These are phyloP conservation scores for Aythya baeri DNA, from an alignment of 2,113 vertebrate species.

Conservation along the genomic window DNA sequence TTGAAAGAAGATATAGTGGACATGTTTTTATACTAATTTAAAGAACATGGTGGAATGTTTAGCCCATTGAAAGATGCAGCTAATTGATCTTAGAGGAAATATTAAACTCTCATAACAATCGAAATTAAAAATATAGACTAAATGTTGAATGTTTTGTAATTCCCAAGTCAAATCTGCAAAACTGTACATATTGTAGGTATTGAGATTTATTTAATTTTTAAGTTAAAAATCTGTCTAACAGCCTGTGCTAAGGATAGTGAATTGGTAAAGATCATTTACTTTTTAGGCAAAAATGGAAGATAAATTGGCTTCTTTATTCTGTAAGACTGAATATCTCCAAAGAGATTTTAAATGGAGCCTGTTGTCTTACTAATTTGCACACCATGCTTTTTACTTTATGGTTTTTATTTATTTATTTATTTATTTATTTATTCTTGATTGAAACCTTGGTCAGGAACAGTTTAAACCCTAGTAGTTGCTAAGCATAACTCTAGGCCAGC, in stretches of 20 bases:
- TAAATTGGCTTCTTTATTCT: conserved; percentile 27
- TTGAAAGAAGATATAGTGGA: neutral
- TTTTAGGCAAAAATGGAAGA: conserved; percentile 24
- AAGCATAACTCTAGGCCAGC: conserved; percentile 25
- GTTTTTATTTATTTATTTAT: no score
- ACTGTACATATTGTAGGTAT: neutral
- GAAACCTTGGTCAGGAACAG: conserved; percentile 29
- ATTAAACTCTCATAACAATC: neutral
- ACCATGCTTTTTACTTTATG: neutral
- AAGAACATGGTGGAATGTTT: neutral
- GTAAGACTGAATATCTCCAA: neutral
- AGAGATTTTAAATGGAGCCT: conserved; percentile 16
- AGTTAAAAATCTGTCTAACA: neutral
- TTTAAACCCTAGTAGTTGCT: conserved; percentile 19
- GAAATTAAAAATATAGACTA: neutral
- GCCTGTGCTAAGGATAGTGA: neutral
- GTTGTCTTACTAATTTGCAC: conserved; percentile 28
- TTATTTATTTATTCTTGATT: neutral
- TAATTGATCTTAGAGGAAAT: neutral
- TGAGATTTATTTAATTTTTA: neutral
- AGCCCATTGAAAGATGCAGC: neutral
- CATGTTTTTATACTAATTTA: neutral
- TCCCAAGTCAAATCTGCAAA: neutral
- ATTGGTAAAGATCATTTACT: conserved; percentile 1
- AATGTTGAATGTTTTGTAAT: neutral